Evolutionary conservation across 92 coral and sea anemone genomes (phyloP), one percentile per base, ranked within the genome.

Genomic region (Zoanthus sociatus): DNA sequence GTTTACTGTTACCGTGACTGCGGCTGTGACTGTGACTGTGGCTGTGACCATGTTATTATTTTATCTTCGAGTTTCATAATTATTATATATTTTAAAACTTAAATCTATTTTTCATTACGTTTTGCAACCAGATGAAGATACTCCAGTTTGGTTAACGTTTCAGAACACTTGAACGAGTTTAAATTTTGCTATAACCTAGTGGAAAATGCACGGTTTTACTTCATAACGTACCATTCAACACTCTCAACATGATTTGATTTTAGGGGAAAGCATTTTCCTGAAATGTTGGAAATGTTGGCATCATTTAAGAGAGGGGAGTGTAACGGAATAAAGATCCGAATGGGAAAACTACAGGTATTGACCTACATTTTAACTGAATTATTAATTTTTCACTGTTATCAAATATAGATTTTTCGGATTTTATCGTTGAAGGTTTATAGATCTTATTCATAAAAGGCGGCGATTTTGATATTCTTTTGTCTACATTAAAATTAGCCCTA

Each of bases 231-330:
- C 42, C 42, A 37, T 37, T 2, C n/a, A 15, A 58, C 20, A 12
- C 64, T 14, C 17, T 1, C 1, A 54, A 13, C 64, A 5, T 58
- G 64, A 13, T 58, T 58, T 58, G n/a, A 0, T 0, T n/a, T 63
- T 8, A 96, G 99, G 69, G 99, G 99, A 26, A 92, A 94, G 66
- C 99, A 97, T 76, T 97, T 97, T 53, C 93, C 94, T 18, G 98
- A 95, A 82, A 91, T 95, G 78, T 90, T 97, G 42, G 96, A 93
- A 31, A 90, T 97, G 79, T 79, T 97, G 88, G 99, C 99, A 4
- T 89, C 95, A 16, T 97, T 97, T 84, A 97, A 97, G 79, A 95
- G 95, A 63, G 99, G 98, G 6, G 90, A 92, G 71, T 97, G 99
- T 50, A 93, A 93, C 42, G 99, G 98, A 12, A 93, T 95, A 30